Evolutionary conservation across 2,113 vertebrate species (phyloP), one percentile per base, ranked within the genome.

Genomic region (Tupaia tana): DNA sequence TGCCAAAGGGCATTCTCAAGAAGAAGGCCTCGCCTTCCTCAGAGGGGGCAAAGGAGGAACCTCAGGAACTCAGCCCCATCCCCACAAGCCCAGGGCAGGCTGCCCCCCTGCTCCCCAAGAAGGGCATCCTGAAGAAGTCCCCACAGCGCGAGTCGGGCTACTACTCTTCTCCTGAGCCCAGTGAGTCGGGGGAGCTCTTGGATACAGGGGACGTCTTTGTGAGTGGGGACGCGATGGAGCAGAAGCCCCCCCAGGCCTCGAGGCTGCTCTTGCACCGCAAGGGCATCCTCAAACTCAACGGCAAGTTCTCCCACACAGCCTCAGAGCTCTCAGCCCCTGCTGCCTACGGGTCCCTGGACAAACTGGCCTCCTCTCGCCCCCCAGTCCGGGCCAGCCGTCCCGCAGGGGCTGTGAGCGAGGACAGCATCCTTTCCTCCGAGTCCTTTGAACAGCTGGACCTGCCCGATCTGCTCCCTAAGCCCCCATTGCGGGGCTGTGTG

Each of bases 361-460:
- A 99, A 93, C 97, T 99, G 10, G 97, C 99, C 0, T 95, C 98
- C 84, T 87, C 96, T 90, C 82, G 94, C 0, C 73, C 98, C 0
- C 81, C 29, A n/a, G 93, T 2, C 0, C 96, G 93, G 86, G 77
- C 80, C 0, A 18, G 93, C 1, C 98, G 98, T 67, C 99, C 99
- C 0, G 98, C 97, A 0, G 98, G 98, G 0, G 99, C 99, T 0
- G 98, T 99, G 90, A 99, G 99, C 0, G 99, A 99, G 98, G 99
- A 99, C 97, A 99, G 99, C 98, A 99, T 99, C 96, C 98, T 99
- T 70, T 99, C 99, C 91, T 99, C 99, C 0, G 99, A 99, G 97
- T 99, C 99, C 88, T 99, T 99, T 1, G 99, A 99, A 71, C 99
- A 98, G 91, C 98, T 99, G 19, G 99, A 99, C 95, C 98, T 99